A percentile compares a stretch with the other conserved stretches of the same genome.
Conservation (phyloP, 2,113 vertebrate genomes). For the Neodontobutis hainanensis region DNA sequence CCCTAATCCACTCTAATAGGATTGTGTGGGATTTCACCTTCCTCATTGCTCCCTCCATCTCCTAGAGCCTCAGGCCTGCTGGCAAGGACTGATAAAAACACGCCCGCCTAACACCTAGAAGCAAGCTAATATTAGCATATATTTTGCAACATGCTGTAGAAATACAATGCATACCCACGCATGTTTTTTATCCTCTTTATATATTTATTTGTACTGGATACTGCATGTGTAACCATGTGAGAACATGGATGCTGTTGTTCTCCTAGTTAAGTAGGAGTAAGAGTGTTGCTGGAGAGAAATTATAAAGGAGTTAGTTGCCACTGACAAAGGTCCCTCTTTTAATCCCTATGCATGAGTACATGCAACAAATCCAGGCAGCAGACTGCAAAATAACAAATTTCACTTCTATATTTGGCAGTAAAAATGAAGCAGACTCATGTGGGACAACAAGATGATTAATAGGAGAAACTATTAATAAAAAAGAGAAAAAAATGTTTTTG, state of each 20-base stretch:
- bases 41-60: conserved; percentile 73
- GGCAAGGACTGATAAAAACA: conserved; percentile 78
- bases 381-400: neutral
- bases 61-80: conserved; percentile 71
- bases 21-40: conserved; percentile 82
- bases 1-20: conserved; percentile 83
- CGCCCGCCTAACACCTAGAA: conserved; percentile 71
- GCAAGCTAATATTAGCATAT: conserved; percentile 75
- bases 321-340: conserved; percentile 29
- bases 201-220: conserved; percentile 56
- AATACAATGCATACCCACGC: conserved; percentile 65
- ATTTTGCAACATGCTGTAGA: conserved; percentile 59
- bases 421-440: conserved; percentile 34
- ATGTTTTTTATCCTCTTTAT: conserved; percentile 21
- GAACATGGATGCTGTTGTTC: conserved; percentile 24
- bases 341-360: neutral
- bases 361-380: neutral
- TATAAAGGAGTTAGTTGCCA: neutral
- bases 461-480: neutral
- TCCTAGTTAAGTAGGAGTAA: conserved; percentile 44
- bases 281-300: conserved; percentile 25
- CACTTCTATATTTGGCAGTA: too few species aligned
- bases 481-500: neutral
- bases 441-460: conserved; percentile 18
- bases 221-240: conserved; percentile 18